Percentiles rank a stretch among this genome's conserved stretches.
Conservation (phyloP, 2,888 invertebrate genomes). For the Nebria salina region DNA sequence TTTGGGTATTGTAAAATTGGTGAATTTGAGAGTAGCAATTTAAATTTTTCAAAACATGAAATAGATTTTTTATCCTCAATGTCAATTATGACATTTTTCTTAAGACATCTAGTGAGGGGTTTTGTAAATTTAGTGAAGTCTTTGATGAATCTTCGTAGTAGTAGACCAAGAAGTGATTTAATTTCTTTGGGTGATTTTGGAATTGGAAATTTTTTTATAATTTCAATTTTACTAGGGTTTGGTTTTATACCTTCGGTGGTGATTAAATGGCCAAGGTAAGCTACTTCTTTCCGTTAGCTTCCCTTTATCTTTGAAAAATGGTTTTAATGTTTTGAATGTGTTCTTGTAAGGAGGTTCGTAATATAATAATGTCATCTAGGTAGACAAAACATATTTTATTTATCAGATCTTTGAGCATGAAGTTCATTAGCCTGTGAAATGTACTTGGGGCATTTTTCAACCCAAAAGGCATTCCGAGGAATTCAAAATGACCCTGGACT, state of each 20-base stretch:
- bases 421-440: no score
- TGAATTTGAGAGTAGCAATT: no score
- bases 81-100: conserved; percentile 46
- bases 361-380: no score
- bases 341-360: no score
- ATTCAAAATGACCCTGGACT: no score
- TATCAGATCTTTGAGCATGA: no score
- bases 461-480: no score
- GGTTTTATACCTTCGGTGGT: conserved; percentile 34
- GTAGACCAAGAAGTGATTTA: conserved; percentile 51
- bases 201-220: conserved; percentile 45
- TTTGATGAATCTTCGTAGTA: conserved; percentile 29
- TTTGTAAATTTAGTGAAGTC: conserved; percentile 48
- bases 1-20: no score
- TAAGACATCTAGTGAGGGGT: conserved; percentile 49
- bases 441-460: no score
- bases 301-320: conserved; percentile 48
- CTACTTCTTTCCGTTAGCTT: conserved; percentile 52
- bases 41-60: not conserved
- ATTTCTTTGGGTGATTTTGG: conserved; percentile 52
- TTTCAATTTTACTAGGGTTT: no score
- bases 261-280: conserved; percentile 56
- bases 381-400: no score
- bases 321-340: conserved; percentile 48
- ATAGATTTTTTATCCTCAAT: conserved; percentile 36